Conservation (phyloP, 2,797 vertebrate species). For the Crotalus adamanteus region DNA sequence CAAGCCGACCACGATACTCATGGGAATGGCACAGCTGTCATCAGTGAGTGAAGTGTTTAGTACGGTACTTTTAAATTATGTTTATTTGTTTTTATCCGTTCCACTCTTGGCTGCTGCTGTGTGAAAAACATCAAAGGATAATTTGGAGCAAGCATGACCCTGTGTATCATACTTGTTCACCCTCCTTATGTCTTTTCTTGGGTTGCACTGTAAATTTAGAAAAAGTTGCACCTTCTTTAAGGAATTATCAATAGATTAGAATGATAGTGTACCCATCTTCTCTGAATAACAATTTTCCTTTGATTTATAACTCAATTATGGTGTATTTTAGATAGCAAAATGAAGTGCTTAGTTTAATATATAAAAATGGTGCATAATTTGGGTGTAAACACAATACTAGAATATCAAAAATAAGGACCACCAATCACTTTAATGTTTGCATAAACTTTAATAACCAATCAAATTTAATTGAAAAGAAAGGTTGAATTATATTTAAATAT, state of each 20-base stretch:
- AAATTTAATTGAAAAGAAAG: background rate
- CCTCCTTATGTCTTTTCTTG: background rate
- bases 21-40: conserved; percentile 99
- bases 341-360: background rate
- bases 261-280: background rate
- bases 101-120: background rate
- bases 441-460: background rate
- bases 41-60: conserved; percentile 82
- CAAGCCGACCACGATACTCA: conserved; percentile 92
- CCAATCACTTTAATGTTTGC: background rate
- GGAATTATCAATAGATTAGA: background rate
- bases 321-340: background rate
- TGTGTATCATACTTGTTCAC: background rate
- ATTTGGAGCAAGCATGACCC: background rate
- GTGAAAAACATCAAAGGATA: background rate
- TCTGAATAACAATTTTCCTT: background rate
- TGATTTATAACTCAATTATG: background rate
- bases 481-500: background rate
- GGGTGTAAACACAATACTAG: background rate
- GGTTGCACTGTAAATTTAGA: background rate
- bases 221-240: background rate
- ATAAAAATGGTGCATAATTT: background rate
- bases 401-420: background rate
- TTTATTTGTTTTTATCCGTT: background rate
- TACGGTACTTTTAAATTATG: conserved; percentile 32